Evolutionary conservation across 1,140 invertebrate genomes (phyloP).

Genomic region (Heliconius eleuchia): DNA sequence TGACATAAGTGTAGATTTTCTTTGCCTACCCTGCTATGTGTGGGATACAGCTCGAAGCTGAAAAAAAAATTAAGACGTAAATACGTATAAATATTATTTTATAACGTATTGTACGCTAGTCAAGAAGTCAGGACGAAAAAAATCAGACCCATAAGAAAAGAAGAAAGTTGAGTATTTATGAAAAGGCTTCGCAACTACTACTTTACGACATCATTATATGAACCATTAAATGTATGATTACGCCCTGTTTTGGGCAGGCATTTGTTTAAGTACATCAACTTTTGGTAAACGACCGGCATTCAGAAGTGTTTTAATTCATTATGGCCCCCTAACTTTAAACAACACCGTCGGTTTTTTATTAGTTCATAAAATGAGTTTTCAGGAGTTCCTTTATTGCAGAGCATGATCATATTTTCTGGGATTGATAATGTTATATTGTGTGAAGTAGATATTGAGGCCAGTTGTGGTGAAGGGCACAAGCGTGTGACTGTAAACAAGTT

Average conservation of each 20-base stretch:
- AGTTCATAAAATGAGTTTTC: constrained; percentile 54
- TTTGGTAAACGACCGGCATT: constrained; percentile 68
- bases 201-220: constrained; percentile 76
- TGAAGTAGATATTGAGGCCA: background rate
- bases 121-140: too few species aligned
- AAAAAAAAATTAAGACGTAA: too few species aligned
- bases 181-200: constrained; percentile 56
- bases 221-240: constrained; percentile 78
- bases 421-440: background rate
- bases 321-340: constrained; percentile 56
- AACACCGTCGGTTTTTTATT: constrained; percentile 55
- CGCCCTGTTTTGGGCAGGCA: constrained; percentile 65
- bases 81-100: too few species aligned
- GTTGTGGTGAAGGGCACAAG: too few species aligned
- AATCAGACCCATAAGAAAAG: constrained; percentile 25
- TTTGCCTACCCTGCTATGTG: too few species aligned
- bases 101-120: too few species aligned
- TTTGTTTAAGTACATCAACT: constrained; percentile 75
- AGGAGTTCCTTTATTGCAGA: constrained; percentile 20
- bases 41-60: too few species aligned
- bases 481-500: background rate
- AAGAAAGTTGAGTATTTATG: constrained; percentile 43
- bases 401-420: background rate
- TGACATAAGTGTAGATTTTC: too few species aligned
- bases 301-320: constrained; percentile 75